phyloP scores from a whole-genome alignment of 2,888 invertebrate species.

The Amiota minor region DNA sequence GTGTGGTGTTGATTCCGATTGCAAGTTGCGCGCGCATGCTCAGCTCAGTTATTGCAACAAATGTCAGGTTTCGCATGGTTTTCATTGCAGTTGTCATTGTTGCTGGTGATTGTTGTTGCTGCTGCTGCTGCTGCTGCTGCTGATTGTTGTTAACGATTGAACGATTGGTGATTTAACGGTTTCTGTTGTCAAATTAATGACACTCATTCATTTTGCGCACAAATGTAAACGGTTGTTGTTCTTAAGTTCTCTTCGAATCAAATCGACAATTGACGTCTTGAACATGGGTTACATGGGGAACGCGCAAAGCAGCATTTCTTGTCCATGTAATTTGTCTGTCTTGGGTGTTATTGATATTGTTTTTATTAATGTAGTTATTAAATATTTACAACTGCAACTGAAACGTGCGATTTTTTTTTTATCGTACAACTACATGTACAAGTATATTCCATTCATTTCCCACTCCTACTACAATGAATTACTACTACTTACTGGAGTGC shows the following conservation, averaged over 20 bases:
- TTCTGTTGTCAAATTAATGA: conserved; percentile 70
- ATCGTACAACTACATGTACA: too few relatives aligned
- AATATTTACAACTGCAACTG: conserved; percentile 64
- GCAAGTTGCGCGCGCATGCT: conserved; percentile 55
- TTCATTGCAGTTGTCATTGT: conserved; percentile 35
- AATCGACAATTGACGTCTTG: too few relatives aligned
- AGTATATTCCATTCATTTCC: too few relatives aligned
- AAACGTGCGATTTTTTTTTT: conserved; percentile 19
- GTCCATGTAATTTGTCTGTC: conserved; percentile 21
- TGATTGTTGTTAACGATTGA: conserved; percentile 29
- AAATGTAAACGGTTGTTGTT: conserved; percentile 56
- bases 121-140: conserved; percentile 30
- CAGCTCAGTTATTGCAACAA: conserved; percentile 64
- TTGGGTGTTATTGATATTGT: conserved; percentile 43
- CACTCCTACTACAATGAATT: too few relatives aligned
- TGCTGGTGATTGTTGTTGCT: conserved; percentile 30
- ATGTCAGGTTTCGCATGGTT: conserved; percentile 33
- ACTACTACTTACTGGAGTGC: too few relatives aligned
- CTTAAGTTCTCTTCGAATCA: not conserved
- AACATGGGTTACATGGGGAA: too few relatives aligned
- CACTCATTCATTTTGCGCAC: conserved; percentile 64
- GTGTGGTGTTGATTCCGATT: conserved; percentile 32
- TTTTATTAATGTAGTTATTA: conserved; percentile 66
- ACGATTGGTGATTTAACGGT: conserved; percentile 65
- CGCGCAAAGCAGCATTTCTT: not conserved